A percentile compares a stretch with the other conserved stretches of the same genome.
These are phyloP conservation scores for Chrysocyon brachyurus DNA, from an alignment of 2,797 vertebrate genomes.

Conservation along the genomic window DNA sequence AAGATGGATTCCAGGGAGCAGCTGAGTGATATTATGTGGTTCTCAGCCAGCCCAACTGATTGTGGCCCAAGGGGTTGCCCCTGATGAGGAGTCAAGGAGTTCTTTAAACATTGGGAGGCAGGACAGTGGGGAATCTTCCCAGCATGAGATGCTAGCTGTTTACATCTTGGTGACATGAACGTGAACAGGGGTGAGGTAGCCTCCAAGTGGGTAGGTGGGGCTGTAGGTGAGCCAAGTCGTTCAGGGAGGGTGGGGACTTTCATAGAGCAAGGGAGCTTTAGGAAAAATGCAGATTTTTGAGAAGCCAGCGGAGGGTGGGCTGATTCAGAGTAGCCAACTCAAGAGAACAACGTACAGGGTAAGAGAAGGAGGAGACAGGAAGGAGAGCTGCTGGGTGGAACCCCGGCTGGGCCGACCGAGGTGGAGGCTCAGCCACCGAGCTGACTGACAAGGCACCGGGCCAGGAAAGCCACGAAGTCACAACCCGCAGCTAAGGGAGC, in stretches of 20 bases:
- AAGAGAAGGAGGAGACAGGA: conserved; percentile 63
- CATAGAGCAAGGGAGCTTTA: neutral
- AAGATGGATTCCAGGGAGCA: neutral
- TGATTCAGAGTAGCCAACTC: conserved; percentile 59
- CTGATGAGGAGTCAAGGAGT: neutral
- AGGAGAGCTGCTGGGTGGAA: conserved; percentile 6
- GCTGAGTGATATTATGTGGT: neutral
- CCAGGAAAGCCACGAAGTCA: neutral
- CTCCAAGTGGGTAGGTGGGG: too few species aligned
- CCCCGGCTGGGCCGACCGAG: neutral
- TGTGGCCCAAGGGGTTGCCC: neutral
- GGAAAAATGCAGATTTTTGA: conserved; percentile 28
- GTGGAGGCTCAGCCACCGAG: neutral
- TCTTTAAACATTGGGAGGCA: neutral
- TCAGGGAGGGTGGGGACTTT: neutral
- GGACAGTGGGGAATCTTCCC: neutral
- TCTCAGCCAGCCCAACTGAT: neutral
- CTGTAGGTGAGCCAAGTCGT: too few species aligned
- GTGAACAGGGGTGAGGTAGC: neutral
- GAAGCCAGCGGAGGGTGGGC: neutral
- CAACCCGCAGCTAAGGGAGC: neutral
- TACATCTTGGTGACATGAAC: neutral
- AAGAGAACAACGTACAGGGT: conserved; percentile 1
- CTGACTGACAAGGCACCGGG: neutral
- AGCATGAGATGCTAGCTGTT: neutral